phyloP scores from a whole-genome alignment of 2,113 vertebrate genomes.

The Bufo gargarizans region DNA sequence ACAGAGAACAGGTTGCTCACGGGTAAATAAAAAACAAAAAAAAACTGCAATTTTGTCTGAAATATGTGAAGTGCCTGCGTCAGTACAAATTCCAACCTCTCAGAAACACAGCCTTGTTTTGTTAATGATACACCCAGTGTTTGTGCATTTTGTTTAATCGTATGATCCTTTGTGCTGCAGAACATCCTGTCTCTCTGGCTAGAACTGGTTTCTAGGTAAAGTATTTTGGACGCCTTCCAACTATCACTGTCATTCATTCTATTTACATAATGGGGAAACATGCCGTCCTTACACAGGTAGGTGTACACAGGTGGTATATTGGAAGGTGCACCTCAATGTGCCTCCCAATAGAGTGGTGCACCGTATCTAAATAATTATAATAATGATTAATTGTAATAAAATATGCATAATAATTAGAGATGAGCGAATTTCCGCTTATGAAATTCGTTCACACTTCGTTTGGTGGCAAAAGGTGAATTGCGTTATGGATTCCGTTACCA shows the following conservation, averaged over 20 bases:
- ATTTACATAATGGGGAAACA: conserved; percentile 54
- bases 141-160: conserved; percentile 67
- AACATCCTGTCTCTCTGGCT: conserved; percentile 71
- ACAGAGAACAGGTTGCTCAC: not conserved
- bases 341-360: too few relatives aligned
- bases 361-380: too few relatives aligned
- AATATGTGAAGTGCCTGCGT: conserved; percentile 62
- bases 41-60: conserved; percentile 35
- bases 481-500: too few relatives aligned
- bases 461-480: too few relatives aligned
- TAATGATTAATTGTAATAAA: too few relatives aligned
- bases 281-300: conserved; percentile 11
- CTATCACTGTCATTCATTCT: not conserved
- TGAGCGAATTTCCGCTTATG: too few relatives aligned
- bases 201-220: conserved; percentile 67
- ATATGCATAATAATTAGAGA: too few relatives aligned
- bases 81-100: conserved; percentile 62
- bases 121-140: conserved; percentile 71
- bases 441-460: too few relatives aligned
- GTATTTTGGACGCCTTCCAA: conserved; percentile 64
- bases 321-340: too few relatives aligned
- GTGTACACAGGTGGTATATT: too few relatives aligned
- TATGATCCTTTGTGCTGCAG: conserved; percentile 61
- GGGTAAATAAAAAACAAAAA: conserved; percentile 18
- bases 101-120: conserved; percentile 62